These are phyloP conservation scores for Tyrophagus putrescentiae DNA, from an alignment of 1,140 invertebrate genomes.

Conservation along the genomic window DNA sequence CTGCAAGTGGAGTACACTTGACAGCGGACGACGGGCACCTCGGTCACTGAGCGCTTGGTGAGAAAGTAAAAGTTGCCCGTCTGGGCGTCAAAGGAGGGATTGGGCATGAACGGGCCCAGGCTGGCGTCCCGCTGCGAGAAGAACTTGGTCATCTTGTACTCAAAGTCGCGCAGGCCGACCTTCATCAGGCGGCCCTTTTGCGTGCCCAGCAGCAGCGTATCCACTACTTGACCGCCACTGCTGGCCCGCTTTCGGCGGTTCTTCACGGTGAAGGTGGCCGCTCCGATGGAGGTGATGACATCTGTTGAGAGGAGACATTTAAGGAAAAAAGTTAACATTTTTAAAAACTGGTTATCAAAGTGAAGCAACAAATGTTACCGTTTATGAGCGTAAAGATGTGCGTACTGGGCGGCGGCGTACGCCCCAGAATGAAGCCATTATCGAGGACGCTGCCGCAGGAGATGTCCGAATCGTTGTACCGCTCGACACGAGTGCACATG, in stretches of 20 bases:
- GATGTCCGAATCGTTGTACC: too few relatives aligned
- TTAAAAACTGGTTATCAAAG: too few relatives aligned
- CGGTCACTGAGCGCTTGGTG: background rate
- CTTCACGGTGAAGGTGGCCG: background rate
- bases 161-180: background rate
- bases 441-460: too few relatives aligned
- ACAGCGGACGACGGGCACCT: background rate
- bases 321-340: too few relatives aligned
- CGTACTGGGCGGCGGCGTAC: too few relatives aligned
- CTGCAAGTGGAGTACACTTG: background rate
- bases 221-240: background rate
- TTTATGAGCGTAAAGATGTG: too few relatives aligned
- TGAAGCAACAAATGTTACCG: too few relatives aligned
- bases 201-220: background rate
- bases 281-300: background rate
- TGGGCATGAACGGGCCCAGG: background rate
- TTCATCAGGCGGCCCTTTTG: background rate
- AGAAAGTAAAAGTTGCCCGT: background rate
- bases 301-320: background rate
- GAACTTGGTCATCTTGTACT: background rate
- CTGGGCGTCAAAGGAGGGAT: background rate
- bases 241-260: background rate
- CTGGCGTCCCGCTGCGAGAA: background rate
- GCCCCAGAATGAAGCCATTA: too few relatives aligned
- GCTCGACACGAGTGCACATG: too few relatives aligned